These are phyloP conservation scores for Neolamprologus tretocephalus DNA, from an alignment of 2,113 vertebrate genomes.

Conservation along the genomic window DNA sequence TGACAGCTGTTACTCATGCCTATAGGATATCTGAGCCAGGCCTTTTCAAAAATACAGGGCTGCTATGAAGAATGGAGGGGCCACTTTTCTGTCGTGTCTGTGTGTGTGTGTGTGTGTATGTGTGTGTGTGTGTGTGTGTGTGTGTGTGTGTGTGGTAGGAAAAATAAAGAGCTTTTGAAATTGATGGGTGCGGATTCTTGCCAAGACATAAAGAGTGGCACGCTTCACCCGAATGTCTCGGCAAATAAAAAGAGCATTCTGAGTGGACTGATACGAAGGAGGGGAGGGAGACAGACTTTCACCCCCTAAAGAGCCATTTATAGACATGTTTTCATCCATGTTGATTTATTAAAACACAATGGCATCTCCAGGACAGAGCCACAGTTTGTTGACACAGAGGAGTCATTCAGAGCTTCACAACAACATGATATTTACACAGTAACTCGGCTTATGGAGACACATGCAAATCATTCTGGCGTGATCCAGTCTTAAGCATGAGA, in stretches of 20 bases:
- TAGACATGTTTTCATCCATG: conserved; percentile 17
- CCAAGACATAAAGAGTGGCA: conserved; percentile 55
- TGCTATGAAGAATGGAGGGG: conserved; percentile 72
- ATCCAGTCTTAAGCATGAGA: background rate
- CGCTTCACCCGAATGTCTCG: conserved; percentile 73
- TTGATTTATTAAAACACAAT: conserved; percentile 30
- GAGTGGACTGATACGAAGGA: conserved; percentile 27
- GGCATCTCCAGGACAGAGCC: background rate
- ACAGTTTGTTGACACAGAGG: conserved; percentile 47
- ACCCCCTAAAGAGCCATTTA: conserved; percentile 56
- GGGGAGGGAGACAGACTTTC: conserved; percentile 57
- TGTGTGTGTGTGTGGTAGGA: background rate
- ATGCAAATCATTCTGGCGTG: conserved; percentile 12
- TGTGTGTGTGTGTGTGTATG: background rate
- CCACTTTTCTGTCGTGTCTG: conserved; percentile 3
- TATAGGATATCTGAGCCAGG: conserved; percentile 87
- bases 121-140: background rate
- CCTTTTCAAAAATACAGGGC: conserved; percentile 86
- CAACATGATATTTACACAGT: conserved; percentile 45
- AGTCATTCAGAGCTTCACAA: conserved; percentile 28
- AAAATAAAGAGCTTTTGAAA: conserved; percentile 18
- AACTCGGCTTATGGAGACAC: background rate
- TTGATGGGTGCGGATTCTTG: conserved; percentile 17
- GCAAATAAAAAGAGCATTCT: conserved; percentile 73
- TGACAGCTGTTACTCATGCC: conserved; percentile 87